A percentile compares a stretch with the other conserved stretches of the same genome.
phyloP scores from a whole-genome alignment of 1,140 invertebrate genomes.

The Bombus confusus region DNA sequence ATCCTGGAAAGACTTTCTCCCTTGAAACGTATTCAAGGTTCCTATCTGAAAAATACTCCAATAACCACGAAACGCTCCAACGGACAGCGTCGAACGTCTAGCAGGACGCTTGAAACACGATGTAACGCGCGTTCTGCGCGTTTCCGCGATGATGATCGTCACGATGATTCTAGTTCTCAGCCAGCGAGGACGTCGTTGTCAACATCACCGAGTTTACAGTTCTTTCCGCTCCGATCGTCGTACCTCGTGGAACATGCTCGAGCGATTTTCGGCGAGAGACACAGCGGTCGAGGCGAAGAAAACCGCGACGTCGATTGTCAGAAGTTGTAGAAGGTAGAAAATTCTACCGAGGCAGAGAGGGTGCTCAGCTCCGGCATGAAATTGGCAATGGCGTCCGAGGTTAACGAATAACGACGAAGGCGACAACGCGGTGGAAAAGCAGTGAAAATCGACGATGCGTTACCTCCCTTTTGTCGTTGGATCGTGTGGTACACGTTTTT shows the following conservation, averaged over 20 bases:
- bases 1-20: neutral
- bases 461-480: conserved; percentile 28
- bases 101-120: neutral
- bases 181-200: neutral
- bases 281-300: too few species aligned
- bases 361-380: neutral
- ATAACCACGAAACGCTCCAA: neutral
- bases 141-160: neutral
- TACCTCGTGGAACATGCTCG: neutral
- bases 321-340: neutral
- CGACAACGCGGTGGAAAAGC: neutral
- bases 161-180: neutral
- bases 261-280: too few species aligned
- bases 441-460: conserved; percentile 15
- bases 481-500: conserved; percentile 16
- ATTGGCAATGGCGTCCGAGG: neutral
- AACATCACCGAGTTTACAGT: neutral
- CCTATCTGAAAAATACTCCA: neutral
- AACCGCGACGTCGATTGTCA: too few species aligned
- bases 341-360: neutral
- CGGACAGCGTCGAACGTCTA: neutral
- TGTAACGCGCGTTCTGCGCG: neutral
- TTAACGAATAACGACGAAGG: neutral
- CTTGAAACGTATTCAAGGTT: neutral
- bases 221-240: neutral